phyloP scores from a whole-genome alignment of 2,888 invertebrate genomes.

The Nasonovia ribisnigri region DNA sequence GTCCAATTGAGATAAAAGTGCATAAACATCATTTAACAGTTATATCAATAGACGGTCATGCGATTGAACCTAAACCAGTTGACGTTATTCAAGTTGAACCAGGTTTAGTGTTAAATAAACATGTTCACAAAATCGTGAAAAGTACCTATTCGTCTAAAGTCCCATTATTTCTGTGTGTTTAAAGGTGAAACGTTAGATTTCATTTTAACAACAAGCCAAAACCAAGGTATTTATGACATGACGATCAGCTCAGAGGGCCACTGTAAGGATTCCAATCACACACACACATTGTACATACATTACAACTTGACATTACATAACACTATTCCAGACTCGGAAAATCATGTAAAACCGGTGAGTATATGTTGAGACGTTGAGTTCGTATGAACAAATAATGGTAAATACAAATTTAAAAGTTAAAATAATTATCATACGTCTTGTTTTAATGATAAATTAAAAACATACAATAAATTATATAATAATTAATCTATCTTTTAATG shows the following conservation, averaged over 20 bases:
- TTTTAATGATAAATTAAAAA: not conserved
- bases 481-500: not conserved
- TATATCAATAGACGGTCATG: constrained; percentile 80
- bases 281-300: constrained; percentile 25
- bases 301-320: constrained; percentile 37
- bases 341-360: constrained; percentile 8
- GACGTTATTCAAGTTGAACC: constrained; percentile 75
- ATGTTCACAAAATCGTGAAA: not conserved
- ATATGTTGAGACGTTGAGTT: not conserved
- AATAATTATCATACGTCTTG: too few relatives aligned
- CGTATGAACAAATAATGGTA: not conserved
- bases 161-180: not conserved
- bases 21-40: constrained; percentile 77
- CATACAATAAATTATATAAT: not conserved
- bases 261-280: constrained; percentile 29
- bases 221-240: constrained; percentile 76
- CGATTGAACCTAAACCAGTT: constrained; percentile 75
- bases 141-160: not conserved
- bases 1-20: constrained; percentile 78
- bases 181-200: constrained; percentile 83
- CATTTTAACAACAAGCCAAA: constrained; percentile 76
- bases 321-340: constrained; percentile 15
- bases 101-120: constrained; percentile 67
- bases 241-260: constrained; percentile 67
- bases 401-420: not conserved